These are phyloP conservation scores for Hormiphora californensis DNA, from an alignment of 37 sponge, comb jelly and placozoan species.

Conservation along the genomic window DNA sequence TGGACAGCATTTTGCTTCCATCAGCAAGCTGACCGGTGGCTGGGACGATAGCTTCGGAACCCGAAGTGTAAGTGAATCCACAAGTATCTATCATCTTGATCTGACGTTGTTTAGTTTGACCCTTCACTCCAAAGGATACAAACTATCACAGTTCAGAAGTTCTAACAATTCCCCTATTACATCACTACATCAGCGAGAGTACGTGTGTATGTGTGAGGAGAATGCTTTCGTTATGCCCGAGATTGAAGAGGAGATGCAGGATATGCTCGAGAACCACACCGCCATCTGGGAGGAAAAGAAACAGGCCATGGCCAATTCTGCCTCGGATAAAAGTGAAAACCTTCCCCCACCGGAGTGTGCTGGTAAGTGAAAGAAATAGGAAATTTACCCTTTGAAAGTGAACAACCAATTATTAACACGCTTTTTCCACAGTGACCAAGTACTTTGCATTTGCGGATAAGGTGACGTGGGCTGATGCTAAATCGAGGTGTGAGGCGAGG, in stretches of 20 bases:
- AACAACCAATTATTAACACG: no score
- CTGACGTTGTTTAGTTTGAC: neutral
- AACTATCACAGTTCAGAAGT: no score
- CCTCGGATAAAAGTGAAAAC: neutral
- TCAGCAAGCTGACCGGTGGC: neutral
- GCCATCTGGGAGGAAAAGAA: neutral
- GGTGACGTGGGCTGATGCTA: neutral
- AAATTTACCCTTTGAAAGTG: neutral
- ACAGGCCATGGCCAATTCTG: neutral
- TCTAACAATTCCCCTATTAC: no score
- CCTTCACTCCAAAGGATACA: neutral
- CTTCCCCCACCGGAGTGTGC: slow-evolving; percentile 24
- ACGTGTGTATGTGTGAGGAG: neutral
- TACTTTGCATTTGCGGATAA: neutral
- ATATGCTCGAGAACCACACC: neutral
- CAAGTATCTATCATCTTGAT: neutral
- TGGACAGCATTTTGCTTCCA: slow-evolving; percentile 6
- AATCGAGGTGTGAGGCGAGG: neutral
- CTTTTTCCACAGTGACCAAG: neutral
- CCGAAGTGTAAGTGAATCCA: neutral
- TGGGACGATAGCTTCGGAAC: slow-evolving; percentile 1
- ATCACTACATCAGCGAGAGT: neutral
- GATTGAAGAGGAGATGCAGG: neutral
- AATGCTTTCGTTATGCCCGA: neutral
- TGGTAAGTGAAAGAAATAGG: neutral